Percentiles rank a stretch among this genome's conserved stretches.
Conservation (phyloP, 1,140 invertebrate genomes). For the Cryptotermes secundus region DNA sequence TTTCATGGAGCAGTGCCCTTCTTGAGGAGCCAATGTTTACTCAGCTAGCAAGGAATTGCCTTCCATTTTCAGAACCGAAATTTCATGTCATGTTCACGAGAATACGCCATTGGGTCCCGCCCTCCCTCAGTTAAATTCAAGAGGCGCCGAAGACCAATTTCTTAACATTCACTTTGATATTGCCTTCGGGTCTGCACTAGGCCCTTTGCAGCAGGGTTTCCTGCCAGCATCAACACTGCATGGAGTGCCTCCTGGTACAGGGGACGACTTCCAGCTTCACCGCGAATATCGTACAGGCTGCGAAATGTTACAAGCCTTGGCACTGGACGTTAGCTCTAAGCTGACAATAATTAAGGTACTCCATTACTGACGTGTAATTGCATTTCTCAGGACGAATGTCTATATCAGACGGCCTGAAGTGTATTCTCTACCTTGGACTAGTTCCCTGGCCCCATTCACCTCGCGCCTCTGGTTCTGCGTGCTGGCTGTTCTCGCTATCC, state of each 20-base stretch:
- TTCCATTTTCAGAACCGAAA: too few species aligned
- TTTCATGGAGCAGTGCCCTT: too few species aligned
- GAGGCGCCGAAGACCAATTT: too few species aligned
- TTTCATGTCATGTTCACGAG: too few species aligned
- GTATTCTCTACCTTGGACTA: not conserved
- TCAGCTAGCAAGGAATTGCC: too few species aligned
- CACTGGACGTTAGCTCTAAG: not conserved
- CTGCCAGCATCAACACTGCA: not conserved
- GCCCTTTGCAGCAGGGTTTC: not conserved
- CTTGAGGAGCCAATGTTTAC: too few species aligned
- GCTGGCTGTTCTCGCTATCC: not conserved
- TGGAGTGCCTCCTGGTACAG: not conserved
- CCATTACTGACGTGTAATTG: not conserved
- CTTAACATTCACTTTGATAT: too few species aligned
- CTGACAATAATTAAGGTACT: not conserved
- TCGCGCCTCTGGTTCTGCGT: not conserved
- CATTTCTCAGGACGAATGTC: not conserved
- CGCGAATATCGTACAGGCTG: too few species aligned
- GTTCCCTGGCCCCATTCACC: not conserved
- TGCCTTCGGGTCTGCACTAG: not conserved
- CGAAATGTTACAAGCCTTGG: too few species aligned
- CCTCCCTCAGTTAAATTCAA: too few species aligned
- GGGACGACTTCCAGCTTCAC: too few species aligned
- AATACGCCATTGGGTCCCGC: too few species aligned
- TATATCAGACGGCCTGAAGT: not conserved